Conservation (phyloP, 2,113 vertebrate species). For the Ochotona curzoniae region DNA sequence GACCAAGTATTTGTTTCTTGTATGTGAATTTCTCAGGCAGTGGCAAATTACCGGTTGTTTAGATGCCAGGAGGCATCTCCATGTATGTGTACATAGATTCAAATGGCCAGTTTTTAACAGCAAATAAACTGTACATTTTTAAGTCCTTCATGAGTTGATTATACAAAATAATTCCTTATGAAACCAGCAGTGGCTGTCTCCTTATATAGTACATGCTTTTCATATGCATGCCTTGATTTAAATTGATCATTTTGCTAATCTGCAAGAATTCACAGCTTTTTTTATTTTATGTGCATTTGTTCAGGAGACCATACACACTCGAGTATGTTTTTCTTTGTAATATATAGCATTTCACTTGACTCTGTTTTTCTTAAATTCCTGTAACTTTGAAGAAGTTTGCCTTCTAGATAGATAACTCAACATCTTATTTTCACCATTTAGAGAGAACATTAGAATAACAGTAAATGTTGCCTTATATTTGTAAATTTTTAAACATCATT, state of each 20-base stretch:
- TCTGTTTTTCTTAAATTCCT: constrained; percentile 15
- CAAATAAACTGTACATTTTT: constrained; percentile 12
- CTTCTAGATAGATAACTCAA: background rate
- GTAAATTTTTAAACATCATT: constrained; percentile 13
- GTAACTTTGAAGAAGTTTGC: constrained; percentile 17
- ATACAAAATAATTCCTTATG: constrained; percentile 17
- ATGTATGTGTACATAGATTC: background rate
- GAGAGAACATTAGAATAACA: constrained; percentile 25
- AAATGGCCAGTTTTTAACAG: constrained; percentile 24
- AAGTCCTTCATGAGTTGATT: background rate
- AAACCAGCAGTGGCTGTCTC: background rate
- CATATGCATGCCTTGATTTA: constrained; percentile 22
- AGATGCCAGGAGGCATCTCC: background rate
- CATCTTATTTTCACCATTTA: background rate
- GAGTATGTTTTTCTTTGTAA: background rate
- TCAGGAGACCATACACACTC: background rate
- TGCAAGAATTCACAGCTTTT: background rate
- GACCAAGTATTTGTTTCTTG: background rate
- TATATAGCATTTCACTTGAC: background rate
- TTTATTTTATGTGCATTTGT: background rate
- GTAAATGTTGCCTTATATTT: constrained; percentile 4
- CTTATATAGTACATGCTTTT: constrained; percentile 14
- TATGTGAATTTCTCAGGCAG: background rate
- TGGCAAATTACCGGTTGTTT: background rate
- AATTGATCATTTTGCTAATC: constrained; percentile 36